Conservation (phyloP, 2,113 vertebrate species). For the Scopus umbretta region DNA sequence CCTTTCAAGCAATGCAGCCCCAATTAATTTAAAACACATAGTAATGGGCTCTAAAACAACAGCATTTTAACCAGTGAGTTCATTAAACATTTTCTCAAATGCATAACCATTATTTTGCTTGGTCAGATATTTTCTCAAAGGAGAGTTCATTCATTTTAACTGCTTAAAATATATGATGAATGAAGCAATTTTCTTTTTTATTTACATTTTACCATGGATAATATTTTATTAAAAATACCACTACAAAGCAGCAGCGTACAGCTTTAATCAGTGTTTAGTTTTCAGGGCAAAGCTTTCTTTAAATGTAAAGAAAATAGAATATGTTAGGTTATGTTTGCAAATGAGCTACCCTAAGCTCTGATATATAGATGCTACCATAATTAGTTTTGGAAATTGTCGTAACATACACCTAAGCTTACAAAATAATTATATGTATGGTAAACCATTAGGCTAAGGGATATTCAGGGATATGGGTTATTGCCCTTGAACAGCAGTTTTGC, state of each 20-base stretch:
- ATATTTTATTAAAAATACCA: constrained; percentile 66
- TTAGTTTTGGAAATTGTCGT: neutral
- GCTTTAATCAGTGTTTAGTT: constrained; percentile 56
- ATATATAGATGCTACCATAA: neutral
- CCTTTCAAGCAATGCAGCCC: neutral
- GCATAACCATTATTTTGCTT: constrained; percentile 70
- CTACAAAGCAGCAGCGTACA: constrained; percentile 22
- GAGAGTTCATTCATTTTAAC: constrained; percentile 70
- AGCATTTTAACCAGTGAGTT: constrained; percentile 67
- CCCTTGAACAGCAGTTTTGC: neutral
- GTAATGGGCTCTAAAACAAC: constrained; percentile 65
- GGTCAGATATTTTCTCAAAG: constrained; percentile 75
- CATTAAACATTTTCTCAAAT: constrained; percentile 72
- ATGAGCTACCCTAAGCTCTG: neutral
- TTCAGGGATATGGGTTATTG: neutral
- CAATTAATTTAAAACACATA: constrained; percentile 65
- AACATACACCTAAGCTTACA: neutral
- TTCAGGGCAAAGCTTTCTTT: constrained; percentile 24
- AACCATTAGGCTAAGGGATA: neutral
- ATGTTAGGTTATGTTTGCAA: neutral
- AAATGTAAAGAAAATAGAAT: constrained; percentile 19
- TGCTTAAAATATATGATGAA: constrained; percentile 66
- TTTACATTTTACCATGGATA: constrained; percentile 69
- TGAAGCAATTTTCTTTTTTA: constrained; percentile 70
- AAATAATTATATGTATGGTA: neutral